These are phyloP conservation scores for Octopus sinensis DNA, from an alignment of 1,140 invertebrate species.

Conservation along the genomic window DNA sequence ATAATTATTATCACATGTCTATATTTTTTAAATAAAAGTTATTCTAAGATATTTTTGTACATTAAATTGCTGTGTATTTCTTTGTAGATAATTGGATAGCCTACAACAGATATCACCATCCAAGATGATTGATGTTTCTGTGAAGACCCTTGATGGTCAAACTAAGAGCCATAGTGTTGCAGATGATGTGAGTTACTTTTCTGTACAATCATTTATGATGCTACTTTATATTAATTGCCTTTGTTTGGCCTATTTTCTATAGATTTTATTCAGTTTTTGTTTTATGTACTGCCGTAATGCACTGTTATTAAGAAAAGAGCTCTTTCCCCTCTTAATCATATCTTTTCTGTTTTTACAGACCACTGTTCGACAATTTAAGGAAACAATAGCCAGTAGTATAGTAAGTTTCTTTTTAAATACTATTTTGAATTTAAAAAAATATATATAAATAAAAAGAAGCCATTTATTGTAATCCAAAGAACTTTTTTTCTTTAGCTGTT, in stretches of 20 bases:
- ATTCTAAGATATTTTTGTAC: no score
- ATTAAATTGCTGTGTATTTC: background rate
- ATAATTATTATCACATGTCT: no score
- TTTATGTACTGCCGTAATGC: no score
- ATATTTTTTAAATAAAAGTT: no score
- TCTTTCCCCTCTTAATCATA: no score
- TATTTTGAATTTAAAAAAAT: no score
- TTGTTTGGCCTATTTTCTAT: no score
- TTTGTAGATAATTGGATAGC: background rate
- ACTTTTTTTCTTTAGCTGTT: no score
- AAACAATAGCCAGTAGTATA: conserved; percentile 67
- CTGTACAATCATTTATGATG: background rate
- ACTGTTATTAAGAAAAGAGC: no score
- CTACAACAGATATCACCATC: background rate
- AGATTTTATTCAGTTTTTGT: no score
- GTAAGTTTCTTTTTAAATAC: conserved; percentile 38
- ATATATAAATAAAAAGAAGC: no score
- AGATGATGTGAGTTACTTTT: conserved; percentile 73
- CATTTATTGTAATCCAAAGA: no score
- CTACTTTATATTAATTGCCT: background rate
- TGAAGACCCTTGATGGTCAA: conserved; percentile 89
- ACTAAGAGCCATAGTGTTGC: conserved; percentile 82
- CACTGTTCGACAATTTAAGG: conserved; percentile 83
- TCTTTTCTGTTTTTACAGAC: conserved; percentile 63
- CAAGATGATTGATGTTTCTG: conserved; percentile 78